A percentile compares a stretch with the other conserved stretches of the same genome.
These are phyloP conservation scores for Nycticorax nycticorax DNA, from an alignment of 2,113 vertebrate genomes.

Conservation along the genomic window DNA sequence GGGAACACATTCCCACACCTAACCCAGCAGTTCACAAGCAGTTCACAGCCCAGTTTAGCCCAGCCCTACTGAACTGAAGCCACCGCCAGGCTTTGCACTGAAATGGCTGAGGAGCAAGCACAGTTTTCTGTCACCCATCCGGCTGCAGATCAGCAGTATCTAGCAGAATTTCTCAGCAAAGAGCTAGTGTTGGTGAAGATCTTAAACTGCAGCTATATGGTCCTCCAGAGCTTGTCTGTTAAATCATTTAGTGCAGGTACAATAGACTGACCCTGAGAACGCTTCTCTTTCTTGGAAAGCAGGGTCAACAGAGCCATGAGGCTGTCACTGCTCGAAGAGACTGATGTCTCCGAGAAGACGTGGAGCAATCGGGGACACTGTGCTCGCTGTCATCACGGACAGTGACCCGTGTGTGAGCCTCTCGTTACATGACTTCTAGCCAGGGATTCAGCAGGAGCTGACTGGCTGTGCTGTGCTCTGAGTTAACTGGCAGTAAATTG, in stretches of 20 bases:
- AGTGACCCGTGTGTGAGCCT: not conserved
- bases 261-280: not conserved
- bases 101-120: not conserved
- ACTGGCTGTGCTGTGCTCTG: not conserved
- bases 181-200: not conserved
- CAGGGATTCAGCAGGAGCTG: slow-evolving; percentile 46
- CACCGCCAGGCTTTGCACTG: not conserved
- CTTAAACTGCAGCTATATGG: not conserved
- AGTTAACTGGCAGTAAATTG: not conserved
- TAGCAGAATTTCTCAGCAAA: not conserved
- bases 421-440: not conserved
- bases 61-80: not conserved
- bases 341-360: not conserved
- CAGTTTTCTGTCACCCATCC: not conserved
- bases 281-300: not conserved
- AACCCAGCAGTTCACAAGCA: not conserved
- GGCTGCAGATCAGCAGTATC: not conserved
- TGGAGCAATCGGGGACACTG: not conserved
- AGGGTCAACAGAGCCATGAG: not conserved
- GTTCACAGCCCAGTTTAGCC: not conserved
- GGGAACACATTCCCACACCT: not conserved
- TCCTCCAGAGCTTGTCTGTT: not conserved
- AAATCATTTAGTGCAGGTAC: not conserved
- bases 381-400: fast-evolving
- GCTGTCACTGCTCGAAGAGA: not conserved